Conservation (phyloP, 1,140 invertebrate species). For the Anastrepha ludens region DNA sequence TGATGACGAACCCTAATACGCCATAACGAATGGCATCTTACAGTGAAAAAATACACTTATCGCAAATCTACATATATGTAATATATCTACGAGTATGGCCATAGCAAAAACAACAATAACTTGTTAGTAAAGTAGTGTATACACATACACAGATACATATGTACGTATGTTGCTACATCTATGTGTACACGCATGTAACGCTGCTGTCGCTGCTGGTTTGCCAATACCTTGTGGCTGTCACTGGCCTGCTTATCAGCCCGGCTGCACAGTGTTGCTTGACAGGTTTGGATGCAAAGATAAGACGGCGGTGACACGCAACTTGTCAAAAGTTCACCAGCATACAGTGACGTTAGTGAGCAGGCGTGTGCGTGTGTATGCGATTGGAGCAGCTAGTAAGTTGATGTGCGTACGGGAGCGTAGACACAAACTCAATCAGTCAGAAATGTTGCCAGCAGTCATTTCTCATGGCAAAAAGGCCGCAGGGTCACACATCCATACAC, state of each 20-base stretch:
- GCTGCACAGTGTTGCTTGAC: neutral
- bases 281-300: conserved; percentile 27
- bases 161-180: neutral
- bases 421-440: conserved; percentile 44
- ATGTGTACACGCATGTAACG: neutral
- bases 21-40: neutral
- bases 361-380: neutral
- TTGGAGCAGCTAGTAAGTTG: too few relatives aligned
- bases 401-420: neutral
- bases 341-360: neutral
- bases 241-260: conserved; percentile 17
- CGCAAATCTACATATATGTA: neutral
- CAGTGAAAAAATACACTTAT: neutral
- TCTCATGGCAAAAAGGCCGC: conserved; percentile 19
- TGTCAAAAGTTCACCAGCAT: conserved; percentile 32
- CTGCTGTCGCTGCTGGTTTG: conserved; percentile 8
- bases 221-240: conserved; percentile 12
- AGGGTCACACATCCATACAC: neutral
- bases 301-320: conserved; percentile 40
- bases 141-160: neutral
- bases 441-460: conserved; percentile 18
- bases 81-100: neutral
- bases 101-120: neutral
- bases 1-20: too few relatives aligned
- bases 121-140: too few relatives aligned